These are phyloP conservation scores for Cephalophus harveyi DNA, from an alignment of 2,113 vertebrate species.

Conservation along the genomic window DNA sequence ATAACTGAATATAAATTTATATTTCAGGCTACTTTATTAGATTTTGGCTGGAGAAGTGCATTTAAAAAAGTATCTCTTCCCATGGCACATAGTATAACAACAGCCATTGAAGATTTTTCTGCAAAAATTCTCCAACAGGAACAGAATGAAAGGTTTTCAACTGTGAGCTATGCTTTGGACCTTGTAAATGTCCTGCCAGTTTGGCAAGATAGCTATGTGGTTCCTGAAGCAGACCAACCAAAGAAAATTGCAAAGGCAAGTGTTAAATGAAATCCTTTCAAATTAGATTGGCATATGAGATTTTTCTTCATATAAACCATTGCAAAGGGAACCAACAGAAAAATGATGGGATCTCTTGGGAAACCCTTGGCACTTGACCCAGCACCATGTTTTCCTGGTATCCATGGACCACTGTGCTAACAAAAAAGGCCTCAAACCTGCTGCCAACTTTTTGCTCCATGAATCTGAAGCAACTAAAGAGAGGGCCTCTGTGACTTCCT, in stretches of 20 bases:
- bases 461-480: neutral
- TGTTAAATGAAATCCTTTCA: constrained; percentile 68
- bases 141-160: constrained; percentile 78
- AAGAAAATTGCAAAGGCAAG: constrained; percentile 92
- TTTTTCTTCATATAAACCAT: neutral
- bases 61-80: constrained; percentile 87
- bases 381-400: neutral
- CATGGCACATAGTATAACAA: constrained; percentile 87
- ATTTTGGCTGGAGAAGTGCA: constrained; percentile 92
- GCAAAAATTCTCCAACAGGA: constrained; percentile 88
- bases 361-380: neutral
- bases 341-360: neutral
- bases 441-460: neutral
- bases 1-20: constrained; percentile 61
- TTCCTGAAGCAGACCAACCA: constrained; percentile 85
- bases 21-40: constrained; percentile 83
- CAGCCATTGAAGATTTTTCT: constrained; percentile 87
- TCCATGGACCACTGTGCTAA: neutral
- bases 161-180: constrained; percentile 73
- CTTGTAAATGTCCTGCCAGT: constrained; percentile 74
- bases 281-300: neutral
- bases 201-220: constrained; percentile 74
- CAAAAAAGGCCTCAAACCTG: neutral
- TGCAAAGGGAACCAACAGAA: neutral
- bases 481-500: neutral